Evolutionary conservation across 2,797 vertebrate genomes (phyloP).

Genomic region (Gymnodraco acuticeps): DNA sequence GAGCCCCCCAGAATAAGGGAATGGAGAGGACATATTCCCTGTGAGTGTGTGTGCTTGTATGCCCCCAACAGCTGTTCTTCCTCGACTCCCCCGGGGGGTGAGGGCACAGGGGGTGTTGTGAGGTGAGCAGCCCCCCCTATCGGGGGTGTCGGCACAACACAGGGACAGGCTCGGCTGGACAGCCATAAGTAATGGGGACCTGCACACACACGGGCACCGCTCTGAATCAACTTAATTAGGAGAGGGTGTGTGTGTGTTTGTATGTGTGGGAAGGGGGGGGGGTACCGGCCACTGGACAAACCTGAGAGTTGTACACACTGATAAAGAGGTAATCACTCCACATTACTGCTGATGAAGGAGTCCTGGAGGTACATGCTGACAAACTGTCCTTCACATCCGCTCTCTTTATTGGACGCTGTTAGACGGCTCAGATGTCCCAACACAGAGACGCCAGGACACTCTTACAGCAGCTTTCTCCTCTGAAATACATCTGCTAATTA

Average conservation of each 20-base stretch:
- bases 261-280: background rate
- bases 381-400: slow-evolving; percentile 37
- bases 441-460: slow-evolving; percentile 39
- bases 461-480: slow-evolving; percentile 30
- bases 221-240: slow-evolving; percentile 85
- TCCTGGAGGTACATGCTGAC: slow-evolving; percentile 45
- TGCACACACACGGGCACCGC: slow-evolving; percentile 59
- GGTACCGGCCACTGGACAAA: slow-evolving; percentile 28
- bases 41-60: slow-evolving; percentile 18
- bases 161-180: slow-evolving; percentile 67
- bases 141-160: slow-evolving; percentile 68
- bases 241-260: slow-evolving; percentile 18
- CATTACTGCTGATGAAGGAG: slow-evolving; percentile 45
- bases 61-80: slow-evolving; percentile 78
- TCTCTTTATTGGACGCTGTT: slow-evolving; percentile 31
- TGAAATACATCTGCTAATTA: slow-evolving; percentile 41
- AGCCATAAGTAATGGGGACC: slow-evolving; percentile 81
- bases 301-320: slow-evolving; percentile 34
- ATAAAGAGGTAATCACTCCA: slow-evolving; percentile 52
- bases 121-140: slow-evolving; percentile 74
- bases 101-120: background rate
- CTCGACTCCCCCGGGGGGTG: slow-evolving; percentile 11
- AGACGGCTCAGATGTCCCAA: slow-evolving; percentile 43
- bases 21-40: slow-evolving; percentile 40
- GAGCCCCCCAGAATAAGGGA: slow-evolving; percentile 21